Percentiles rank a stretch among this genome's conserved stretches.
Evolutionary conservation across 2,797 vertebrate species (phyloP).

Genomic region (Pangasius macronema): DNA sequence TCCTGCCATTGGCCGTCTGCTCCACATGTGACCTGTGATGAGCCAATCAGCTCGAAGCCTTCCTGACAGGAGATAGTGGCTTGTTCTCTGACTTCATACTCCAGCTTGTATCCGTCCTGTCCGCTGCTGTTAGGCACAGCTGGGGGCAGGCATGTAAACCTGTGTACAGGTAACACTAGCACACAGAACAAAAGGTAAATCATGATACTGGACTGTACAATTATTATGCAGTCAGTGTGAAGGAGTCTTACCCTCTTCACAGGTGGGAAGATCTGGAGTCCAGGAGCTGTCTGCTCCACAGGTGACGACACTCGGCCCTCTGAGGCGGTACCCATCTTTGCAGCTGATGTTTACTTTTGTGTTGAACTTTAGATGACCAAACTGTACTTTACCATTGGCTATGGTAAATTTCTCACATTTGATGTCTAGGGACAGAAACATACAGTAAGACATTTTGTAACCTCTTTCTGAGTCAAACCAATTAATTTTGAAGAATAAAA

Average conservation of each 20-base stretch:
- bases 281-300: conserved; percentile 33
- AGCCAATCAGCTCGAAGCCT: conserved; percentile 35
- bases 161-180: not conserved
- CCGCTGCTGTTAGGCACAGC: not conserved
- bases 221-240: not conserved
- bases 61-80: conserved; percentile 16
- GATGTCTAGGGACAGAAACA: conserved; percentile 13
- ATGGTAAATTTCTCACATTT: conserved; percentile 33
- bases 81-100: not conserved
- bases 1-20: conserved; percentile 33
- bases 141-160: conserved; percentile 32
- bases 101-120: not conserved
- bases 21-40: conserved; percentile 29
- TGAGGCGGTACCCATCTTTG: not conserved
- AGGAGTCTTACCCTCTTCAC: conserved; percentile 14
- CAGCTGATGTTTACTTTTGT: not conserved
- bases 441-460: not conserved
- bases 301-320: conserved; percentile 1
- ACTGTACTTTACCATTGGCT: not conserved
- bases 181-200: not conserved
- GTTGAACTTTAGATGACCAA: not conserved
- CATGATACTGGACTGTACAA: not conserved
- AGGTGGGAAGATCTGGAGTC: conserved; percentile 31
- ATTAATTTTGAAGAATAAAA: not conserved
- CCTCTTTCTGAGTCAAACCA: not conserved